Base-by-base conservation (phyloP, 2,113 vertebrate species). In the Hippolais icterina region DNA sequence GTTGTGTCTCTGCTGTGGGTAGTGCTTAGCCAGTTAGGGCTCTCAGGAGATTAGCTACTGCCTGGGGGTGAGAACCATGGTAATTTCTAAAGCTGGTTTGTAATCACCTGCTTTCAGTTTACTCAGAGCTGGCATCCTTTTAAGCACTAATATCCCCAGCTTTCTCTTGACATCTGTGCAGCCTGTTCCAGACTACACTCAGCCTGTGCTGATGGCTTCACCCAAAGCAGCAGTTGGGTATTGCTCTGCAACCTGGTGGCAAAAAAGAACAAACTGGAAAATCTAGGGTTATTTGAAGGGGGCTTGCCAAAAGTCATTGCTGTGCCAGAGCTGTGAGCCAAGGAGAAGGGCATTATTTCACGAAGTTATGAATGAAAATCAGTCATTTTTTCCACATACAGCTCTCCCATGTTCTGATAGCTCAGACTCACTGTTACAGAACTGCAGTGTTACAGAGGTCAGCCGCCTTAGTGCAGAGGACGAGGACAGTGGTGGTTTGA, bases 41-140 rank as follows among this genome's bases (percentile, higher is more conserved):
- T 94, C 65, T 87, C 66, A 77, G 75, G 64, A 78, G 70, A 86
- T 83, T 92, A 95, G 89, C 74, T 92, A 5, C 84, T 94, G 77
- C 87, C 66, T 49, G 70, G 93, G 93, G 92, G 86, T 89, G 68
- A 96, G 85, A 93, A 92, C 31, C 69, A 77, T 37, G 33, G 54
- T 44, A 79, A 89, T 46, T 91, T 93, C 93, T 94, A 91, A 96
- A 94, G 91, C 87, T 83, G 72, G 64, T 94, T 96, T 95, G 88
- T 94, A 86, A 96, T 97, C 89, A 84, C 64, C 71, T 76, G 50
- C 44, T 80, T 95, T 95, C 66, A 59, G 96, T 94, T 94, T 66
- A 85, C 60, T 47, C 53, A 83, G 54, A 74, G 83, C 82, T 76
- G 74, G 69, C 93, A 83, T 50, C 60, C 69, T 96, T 93, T 71